Conservation (phyloP, 2,888 invertebrate genomes). For the Acrocyrtus sp. region DNA sequence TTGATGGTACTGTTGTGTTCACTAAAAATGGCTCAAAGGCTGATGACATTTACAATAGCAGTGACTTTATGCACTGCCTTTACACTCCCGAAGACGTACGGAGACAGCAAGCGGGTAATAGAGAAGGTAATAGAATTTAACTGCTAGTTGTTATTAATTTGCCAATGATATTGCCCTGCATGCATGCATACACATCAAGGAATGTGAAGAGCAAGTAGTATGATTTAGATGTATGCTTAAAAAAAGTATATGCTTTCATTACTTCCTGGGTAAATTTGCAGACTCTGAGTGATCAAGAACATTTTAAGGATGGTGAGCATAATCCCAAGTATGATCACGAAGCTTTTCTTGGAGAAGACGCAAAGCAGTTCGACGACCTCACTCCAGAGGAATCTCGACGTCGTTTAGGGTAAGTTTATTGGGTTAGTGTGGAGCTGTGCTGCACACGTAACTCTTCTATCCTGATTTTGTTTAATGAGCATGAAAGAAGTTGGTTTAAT, state of each 20-base stretch:
- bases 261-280: too few species aligned
- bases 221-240: too few species aligned
- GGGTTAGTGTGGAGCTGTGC: too few species aligned
- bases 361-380: constrained; percentile 92
- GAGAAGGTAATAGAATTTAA: constrained; percentile 59
- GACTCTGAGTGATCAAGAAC: constrained; percentile 81
- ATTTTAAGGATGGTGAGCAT: constrained; percentile 82
- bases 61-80: constrained; percentile 61
- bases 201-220: too few species aligned
- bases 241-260: too few species aligned
- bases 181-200: neutral
- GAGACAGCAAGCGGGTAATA: constrained; percentile 54
- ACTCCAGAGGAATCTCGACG: constrained; percentile 94
- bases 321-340: constrained; percentile 96
- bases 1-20: constrained; percentile 39
- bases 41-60: constrained; percentile 56
- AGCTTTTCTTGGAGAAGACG: constrained; percentile 95
- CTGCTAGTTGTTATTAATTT: too few species aligned
- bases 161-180: neutral
- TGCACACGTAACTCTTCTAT: too few species aligned
- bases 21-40: constrained; percentile 58
- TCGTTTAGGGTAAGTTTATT: constrained; percentile 79
- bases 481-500: too few species aligned
- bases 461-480: too few species aligned
- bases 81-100: constrained; percentile 59